Conservation (phyloP, 2,797 vertebrate species). For the Alectoris magna region DNA sequence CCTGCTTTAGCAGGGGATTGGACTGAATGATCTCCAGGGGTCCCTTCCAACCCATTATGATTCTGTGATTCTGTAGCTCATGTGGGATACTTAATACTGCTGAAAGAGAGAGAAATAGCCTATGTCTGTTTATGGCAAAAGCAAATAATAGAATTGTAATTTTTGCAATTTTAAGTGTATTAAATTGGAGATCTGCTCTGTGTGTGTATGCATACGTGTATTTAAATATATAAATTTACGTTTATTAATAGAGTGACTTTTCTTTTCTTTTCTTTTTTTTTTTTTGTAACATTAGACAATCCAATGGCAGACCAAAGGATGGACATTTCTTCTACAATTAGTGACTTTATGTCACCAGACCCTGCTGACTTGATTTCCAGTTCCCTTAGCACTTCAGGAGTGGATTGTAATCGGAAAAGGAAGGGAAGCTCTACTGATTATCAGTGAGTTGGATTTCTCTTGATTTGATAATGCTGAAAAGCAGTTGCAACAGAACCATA, state of each 20-base stretch:
- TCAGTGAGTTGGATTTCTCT: constrained; percentile 86
- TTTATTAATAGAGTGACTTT: background rate
- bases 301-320: constrained; percentile 99
- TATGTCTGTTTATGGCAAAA: background rate
- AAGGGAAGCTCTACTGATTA: constrained; percentile 97
- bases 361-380: constrained; percentile 94
- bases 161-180: background rate
- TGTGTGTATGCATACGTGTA: background rate
- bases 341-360: constrained; percentile 95
- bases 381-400: constrained; percentile 89
- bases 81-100: background rate
- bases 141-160: background rate
- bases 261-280: background rate
- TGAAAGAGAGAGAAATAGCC: background rate
- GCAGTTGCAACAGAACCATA: background rate
- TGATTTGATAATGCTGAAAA: background rate
- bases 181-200: background rate
- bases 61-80: background rate
- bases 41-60: too few species aligned
- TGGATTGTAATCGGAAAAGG: constrained; percentile 97
- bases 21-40: too few species aligned
- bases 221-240: background rate
- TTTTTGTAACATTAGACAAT: constrained; percentile 80
- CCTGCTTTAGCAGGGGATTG: too few species aligned
- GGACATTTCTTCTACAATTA: constrained; percentile 99